phyloP scores from a whole-genome alignment of 2,113 vertebrate genomes.

The Choloepus hoffmanni region DNA sequence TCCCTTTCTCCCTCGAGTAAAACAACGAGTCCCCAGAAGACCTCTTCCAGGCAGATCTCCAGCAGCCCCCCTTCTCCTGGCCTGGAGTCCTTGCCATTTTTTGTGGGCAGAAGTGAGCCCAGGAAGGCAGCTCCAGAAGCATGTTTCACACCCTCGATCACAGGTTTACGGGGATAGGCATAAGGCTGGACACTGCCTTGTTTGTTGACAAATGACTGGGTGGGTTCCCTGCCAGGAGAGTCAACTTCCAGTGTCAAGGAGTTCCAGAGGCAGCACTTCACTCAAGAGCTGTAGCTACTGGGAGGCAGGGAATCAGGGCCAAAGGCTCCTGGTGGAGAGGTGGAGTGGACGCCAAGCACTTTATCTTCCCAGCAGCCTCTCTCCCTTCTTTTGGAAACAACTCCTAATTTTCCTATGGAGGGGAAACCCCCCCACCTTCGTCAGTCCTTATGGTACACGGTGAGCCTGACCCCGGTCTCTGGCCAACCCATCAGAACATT shows the following conservation, averaged over 20 bases:
- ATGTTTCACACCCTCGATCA: neutral
- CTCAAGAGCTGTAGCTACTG: neutral
- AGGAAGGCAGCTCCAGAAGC: neutral
- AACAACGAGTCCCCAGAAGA: neutral
- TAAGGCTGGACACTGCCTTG: neutral
- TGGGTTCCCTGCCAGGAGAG: slow-evolving; percentile 38
- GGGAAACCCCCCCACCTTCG: neutral
- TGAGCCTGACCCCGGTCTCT: neutral
- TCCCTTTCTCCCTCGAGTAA: neutral
- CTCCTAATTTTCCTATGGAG: neutral
- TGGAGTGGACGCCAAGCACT: neutral
- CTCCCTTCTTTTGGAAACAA: neutral
- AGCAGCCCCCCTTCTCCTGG: neutral
- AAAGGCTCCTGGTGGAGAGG: neutral
- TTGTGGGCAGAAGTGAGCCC: neutral
- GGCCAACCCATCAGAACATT: neutral
- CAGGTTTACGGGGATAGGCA: neutral
- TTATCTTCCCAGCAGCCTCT: neutral
- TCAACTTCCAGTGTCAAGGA: neutral
- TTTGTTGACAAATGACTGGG: slow-evolving; percentile 66
- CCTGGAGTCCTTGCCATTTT: neutral
- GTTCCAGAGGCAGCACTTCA: neutral
- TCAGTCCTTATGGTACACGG: neutral
- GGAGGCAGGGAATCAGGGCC: neutral
- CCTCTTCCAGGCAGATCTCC: neutral